Percentiles rank a stretch among this genome's conserved stretches.
Evolutionary conservation across 2,113 vertebrate genomes (phyloP).

Genomic region (Pseudorhombus dupliciocellatus): DNA sequence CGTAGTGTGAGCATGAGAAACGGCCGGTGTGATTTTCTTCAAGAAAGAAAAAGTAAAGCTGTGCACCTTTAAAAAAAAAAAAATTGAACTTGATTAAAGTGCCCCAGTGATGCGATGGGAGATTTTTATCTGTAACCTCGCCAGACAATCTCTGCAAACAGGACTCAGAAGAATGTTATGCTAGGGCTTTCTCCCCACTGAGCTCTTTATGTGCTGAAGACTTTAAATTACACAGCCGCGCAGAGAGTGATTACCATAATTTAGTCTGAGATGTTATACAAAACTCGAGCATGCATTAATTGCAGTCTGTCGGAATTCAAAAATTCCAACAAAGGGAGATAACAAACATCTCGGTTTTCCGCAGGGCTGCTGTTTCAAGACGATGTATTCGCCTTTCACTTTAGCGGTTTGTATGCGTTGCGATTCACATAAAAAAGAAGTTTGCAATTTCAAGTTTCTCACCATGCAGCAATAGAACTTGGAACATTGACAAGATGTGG

Average conservation of each 20-base stretch:
- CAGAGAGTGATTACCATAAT: conserved; percentile 25
- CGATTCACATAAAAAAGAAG: not conserved
- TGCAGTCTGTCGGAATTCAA: conserved; percentile 17
- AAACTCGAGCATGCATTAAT: conserved; percentile 33
- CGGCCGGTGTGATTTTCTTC: not conserved
- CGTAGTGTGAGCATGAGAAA: not conserved
- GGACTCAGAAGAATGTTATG: conserved; percentile 14
- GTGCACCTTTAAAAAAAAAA: conserved; percentile 4
- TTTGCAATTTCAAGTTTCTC: conserved; percentile 22
- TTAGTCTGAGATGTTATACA: conserved; percentile 22
- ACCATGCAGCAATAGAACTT: conserved; percentile 39
- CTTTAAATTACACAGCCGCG: conserved; percentile 10
- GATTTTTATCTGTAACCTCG: not conserved
- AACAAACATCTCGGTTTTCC: not conserved
- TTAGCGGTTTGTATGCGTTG: conserved; percentile 1
- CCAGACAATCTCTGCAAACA: conserved; percentile 3
- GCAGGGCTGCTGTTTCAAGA: not conserved
- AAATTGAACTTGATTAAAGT: conserved; percentile 26
- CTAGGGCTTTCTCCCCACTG: not conserved
- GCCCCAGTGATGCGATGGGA: not conserved
- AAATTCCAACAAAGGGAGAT: conserved; percentile 13
- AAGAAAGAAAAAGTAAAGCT: conserved; percentile 10
- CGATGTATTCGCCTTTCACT: not conserved
- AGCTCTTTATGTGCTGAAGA: conserved; percentile 19
- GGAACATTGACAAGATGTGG: conserved; percentile 10